phyloP scores from a whole-genome alignment of 2,113 vertebrate genomes.

The Microcebus lehilahytsara region DNA sequence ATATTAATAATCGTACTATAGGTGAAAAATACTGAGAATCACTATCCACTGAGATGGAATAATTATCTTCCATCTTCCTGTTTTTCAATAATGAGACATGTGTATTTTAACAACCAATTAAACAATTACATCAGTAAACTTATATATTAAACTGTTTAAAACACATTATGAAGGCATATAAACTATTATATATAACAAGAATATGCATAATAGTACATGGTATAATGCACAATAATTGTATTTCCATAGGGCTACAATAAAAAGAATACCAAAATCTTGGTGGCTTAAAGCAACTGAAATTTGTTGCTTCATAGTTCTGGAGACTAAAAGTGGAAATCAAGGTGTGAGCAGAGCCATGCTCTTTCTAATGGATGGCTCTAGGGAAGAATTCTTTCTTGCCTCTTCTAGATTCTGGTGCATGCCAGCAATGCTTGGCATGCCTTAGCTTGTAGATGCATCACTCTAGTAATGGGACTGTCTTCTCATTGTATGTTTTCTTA shows the following conservation, averaged over 20 bases:
- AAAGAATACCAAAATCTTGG: background rate
- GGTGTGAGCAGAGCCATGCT: background rate
- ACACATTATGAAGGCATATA: background rate
- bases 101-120: background rate
- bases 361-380: background rate
- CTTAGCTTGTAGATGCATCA: background rate
- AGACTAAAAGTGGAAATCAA: background rate
- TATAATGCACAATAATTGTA: background rate
- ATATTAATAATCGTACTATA: background rate
- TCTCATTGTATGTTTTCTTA: background rate
- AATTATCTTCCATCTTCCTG: background rate
- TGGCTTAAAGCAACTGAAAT: background rate
- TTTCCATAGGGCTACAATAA: background rate
- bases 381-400: background rate
- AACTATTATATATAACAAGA: background rate
- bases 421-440: background rate
- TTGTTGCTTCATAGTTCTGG: background rate
- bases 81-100: background rate
- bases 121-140: background rate
- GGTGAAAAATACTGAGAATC: background rate
- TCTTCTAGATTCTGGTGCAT: background rate
- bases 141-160: background rate
- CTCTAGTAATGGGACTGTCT: background rate
- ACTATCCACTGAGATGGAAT: background rate
- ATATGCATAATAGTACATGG: background rate